Conservation (phyloP, 2,888 invertebrate genomes). For the Drosophila meridiana region DNA sequence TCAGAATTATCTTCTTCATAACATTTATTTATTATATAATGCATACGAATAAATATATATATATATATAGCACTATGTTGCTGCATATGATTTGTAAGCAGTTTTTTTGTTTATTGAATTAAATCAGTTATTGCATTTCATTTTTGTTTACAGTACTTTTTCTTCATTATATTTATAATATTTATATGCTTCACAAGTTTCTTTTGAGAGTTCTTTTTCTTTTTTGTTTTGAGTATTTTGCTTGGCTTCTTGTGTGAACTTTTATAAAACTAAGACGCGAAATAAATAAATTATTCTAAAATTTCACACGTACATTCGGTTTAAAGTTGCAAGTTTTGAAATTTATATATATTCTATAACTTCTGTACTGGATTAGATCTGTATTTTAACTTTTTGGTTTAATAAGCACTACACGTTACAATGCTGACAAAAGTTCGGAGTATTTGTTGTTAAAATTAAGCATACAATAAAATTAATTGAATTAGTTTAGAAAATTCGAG, state of each 20-base stretch:
- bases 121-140: slow-evolving; percentile 62
- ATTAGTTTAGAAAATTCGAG: slow-evolving; percentile 72
- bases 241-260: slow-evolving; percentile 52
- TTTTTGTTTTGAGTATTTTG: slow-evolving; percentile 56
- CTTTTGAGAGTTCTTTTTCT: slow-evolving; percentile 50
- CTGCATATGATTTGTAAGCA: slow-evolving; percentile 69
- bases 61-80: slow-evolving; percentile 72
- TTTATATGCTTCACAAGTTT: slow-evolving; percentile 58
- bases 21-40: slow-evolving; percentile 63
- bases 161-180: slow-evolving; percentile 43
- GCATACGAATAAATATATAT: slow-evolving; percentile 64
- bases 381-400: slow-evolving; percentile 60
- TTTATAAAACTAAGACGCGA: slow-evolving; percentile 50
- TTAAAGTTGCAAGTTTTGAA: slow-evolving; percentile 35
- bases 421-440: slow-evolving; percentile 53
- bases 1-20: slow-evolving; percentile 28
- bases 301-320: slow-evolving; percentile 62
- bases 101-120: slow-evolving; percentile 51
- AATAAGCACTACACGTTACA: slow-evolving; percentile 67
- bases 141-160: slow-evolving; percentile 52
- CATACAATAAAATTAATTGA: slow-evolving; percentile 51
- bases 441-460: slow-evolving; percentile 62
- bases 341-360: slow-evolving; percentile 31
- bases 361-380: slow-evolving; percentile 38
- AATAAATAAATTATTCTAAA: slow-evolving; percentile 68